Conservation (phyloP, 2,888 invertebrate species). For the Phortica okadai region DNA sequence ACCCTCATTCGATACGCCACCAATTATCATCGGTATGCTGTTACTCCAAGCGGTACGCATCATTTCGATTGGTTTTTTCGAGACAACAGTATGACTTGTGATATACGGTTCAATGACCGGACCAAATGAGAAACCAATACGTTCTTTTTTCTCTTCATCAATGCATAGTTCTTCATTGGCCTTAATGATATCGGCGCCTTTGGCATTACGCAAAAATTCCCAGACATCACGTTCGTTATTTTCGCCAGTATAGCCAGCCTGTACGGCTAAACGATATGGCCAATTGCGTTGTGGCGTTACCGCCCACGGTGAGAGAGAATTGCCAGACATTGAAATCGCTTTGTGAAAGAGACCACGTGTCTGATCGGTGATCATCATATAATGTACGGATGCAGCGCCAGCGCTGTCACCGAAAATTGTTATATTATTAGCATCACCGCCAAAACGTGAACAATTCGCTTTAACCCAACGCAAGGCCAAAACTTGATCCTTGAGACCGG, state of each 20-base stretch:
- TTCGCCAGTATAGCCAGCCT: constrained; percentile 71
- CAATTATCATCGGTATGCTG: constrained; percentile 74
- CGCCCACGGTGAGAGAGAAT: constrained; percentile 73
- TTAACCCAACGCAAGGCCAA: constrained; percentile 78
- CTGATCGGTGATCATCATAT: constrained; percentile 77
- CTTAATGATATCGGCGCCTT: constrained; percentile 69
- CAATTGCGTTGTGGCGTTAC: constrained; percentile 71
- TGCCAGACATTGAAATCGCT: constrained; percentile 75
- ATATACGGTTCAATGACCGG: constrained; percentile 75
- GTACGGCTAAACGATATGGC: constrained; percentile 72
- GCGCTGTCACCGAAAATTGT: constrained; percentile 79
- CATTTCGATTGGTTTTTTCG: constrained; percentile 73
- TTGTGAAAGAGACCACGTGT: constrained; percentile 75
- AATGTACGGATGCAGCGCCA: constrained; percentile 77
- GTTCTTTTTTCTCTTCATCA: constrained; percentile 70
- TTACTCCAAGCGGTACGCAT: constrained; percentile 74
- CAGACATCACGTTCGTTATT: constrained; percentile 73
- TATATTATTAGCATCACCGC: constrained; percentile 78
- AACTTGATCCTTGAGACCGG: constrained; percentile 78
- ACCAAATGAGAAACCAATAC: constrained; percentile 74
- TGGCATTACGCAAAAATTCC: constrained; percentile 72
- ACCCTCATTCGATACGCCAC: constrained; percentile 75
- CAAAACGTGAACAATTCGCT: constrained; percentile 77
- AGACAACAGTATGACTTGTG: constrained; percentile 71
- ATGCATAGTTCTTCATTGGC: constrained; percentile 71